These are phyloP conservation scores for Maniola jurtina DNA, from an alignment of 1,140 invertebrate genomes.

Conservation along the genomic window DNA sequence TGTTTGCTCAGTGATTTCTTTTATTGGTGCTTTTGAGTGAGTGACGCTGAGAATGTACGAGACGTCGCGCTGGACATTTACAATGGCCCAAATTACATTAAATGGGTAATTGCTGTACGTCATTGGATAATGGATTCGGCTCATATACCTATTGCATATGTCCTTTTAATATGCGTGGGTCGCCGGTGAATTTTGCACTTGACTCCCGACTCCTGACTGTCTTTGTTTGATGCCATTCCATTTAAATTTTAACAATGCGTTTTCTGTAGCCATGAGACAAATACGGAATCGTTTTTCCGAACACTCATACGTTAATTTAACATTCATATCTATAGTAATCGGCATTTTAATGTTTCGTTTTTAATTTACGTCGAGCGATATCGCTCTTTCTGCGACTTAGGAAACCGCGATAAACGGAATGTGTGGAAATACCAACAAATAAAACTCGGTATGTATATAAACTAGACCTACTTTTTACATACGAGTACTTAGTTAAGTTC, in stretches of 20 bases:
- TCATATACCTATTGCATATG: conserved; percentile 64
- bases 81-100: conserved; percentile 75
- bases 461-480: not conserved
- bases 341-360: conserved; percentile 1
- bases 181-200: conserved; percentile 68
- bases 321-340: conserved; percentile 17
- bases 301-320: not conserved
- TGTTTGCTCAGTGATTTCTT: conserved; percentile 64
- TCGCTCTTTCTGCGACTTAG: not conserved
- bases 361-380: conserved; percentile 11
- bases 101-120: conserved; percentile 77
- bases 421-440: not conserved
- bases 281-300: conserved; percentile 44
- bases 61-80: conserved; percentile 57
- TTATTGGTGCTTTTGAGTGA: conserved; percentile 73
- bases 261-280: conserved; percentile 54
- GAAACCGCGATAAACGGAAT: conserved; percentile 6
- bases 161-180: conserved; percentile 58
- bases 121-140: conserved; percentile 76
- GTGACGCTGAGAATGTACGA: conserved; percentile 67
- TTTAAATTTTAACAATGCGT: conserved; percentile 64
- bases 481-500: not conserved
- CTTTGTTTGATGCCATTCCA: conserved; percentile 66
- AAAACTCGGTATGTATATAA: not conserved
- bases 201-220: conserved; percentile 58